These are phyloP conservation scores for Chloroclystis v-ata DNA, from an alignment of 2,888 invertebrate species.

Conservation along the genomic window DNA sequence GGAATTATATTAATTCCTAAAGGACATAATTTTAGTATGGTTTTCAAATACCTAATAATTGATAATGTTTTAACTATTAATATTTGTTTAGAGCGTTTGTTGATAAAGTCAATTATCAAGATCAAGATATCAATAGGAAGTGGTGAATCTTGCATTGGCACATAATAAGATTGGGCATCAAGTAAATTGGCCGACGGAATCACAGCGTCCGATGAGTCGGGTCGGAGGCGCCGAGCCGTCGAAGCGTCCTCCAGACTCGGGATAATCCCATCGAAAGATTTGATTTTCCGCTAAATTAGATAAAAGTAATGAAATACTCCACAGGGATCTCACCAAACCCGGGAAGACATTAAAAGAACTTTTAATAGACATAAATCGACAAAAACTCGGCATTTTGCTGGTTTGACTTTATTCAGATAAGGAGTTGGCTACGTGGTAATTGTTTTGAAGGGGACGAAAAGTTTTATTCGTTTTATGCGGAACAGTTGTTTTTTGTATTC, in stretches of 20 bases:
- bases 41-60: too few relatives aligned
- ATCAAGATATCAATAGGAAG: background rate
- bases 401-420: constrained; percentile 25
- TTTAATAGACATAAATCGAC: constrained; percentile 35
- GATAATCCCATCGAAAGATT: constrained; percentile 74
- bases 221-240: constrained; percentile 42
- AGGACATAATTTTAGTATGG: too few relatives aligned
- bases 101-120: background rate
- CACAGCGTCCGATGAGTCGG: constrained; percentile 15
- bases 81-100: too few relatives aligned
- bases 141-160: constrained; percentile 13
- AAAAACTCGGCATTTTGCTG: constrained; percentile 27
- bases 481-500: constrained; percentile 15
- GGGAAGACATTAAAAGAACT: constrained; percentile 46
- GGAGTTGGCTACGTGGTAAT: constrained; percentile 22
- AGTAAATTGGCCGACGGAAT: constrained; percentile 32
- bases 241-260: constrained; percentile 46
- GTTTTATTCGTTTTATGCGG: constrained; percentile 16
- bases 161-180: constrained; percentile 20
- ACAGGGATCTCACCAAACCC: constrained; percentile 44
- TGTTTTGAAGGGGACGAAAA: constrained; percentile 19
- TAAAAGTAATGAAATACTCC: constrained; percentile 74
- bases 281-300: constrained; percentile 77
- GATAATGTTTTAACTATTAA: too few relatives aligned
- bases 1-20: background rate